Percentiles rank a stretch among this genome's conserved stretches.
phyloP scores from a whole-genome alignment of 2,113 vertebrate species.

The Candoia aspera region DNA sequence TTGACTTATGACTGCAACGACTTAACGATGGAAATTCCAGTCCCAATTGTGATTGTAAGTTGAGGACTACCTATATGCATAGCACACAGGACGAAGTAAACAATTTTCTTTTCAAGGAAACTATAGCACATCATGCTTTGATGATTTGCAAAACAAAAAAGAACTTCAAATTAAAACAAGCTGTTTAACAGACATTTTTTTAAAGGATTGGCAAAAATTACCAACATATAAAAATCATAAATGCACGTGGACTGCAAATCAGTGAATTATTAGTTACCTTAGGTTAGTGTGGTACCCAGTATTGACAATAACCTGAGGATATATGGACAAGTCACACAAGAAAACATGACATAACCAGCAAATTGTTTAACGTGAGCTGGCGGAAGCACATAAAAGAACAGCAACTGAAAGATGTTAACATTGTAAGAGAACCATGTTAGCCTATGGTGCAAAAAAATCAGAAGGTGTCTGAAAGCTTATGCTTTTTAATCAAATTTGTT shows the following conservation, averaged over 20 bases:
- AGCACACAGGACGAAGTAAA: neutral
- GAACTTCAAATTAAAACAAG: neutral
- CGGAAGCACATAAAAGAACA: neutral
- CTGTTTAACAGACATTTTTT: conserved; percentile 37
- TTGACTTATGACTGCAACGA: no score
- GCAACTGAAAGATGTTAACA: neutral
- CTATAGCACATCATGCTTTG: neutral
- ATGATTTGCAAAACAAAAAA: neutral
- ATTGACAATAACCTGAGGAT: conserved; percentile 6
- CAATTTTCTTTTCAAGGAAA: neutral
- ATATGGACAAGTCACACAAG: neutral
- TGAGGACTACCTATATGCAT: no score
- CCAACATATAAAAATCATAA: neutral
- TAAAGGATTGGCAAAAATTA: conserved; percentile 27
- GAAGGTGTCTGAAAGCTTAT: neutral
- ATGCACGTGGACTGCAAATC: neutral
- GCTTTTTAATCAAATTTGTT: neutral
- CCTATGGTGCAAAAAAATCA: neutral
- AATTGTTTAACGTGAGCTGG: neutral
- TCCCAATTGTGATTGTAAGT: no score
- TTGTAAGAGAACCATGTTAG: neutral
- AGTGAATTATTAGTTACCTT: neutral
- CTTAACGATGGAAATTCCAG: no score
- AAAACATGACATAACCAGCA: neutral
- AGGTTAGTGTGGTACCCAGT: conserved; percentile 19